Evolutionary conservation across 1,140 invertebrate species (phyloP), one percentile per base, ranked within the genome.

Genomic region (Brachionus asplanchnoidis): DNA sequence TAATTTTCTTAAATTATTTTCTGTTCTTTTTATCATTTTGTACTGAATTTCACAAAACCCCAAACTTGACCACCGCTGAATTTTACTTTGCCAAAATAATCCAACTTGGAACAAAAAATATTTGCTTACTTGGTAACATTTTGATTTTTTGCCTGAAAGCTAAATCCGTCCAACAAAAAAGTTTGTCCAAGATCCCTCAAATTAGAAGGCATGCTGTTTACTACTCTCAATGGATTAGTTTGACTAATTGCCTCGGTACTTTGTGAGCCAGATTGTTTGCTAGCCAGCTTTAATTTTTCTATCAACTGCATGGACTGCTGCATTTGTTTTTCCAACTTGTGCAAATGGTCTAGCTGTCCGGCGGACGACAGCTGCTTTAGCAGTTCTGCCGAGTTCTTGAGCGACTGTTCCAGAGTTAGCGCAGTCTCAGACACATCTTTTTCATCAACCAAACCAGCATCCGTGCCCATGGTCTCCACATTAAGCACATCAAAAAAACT

Each of bases 311-410:
- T 77, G 3, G 73, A 77, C 42, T 77, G 73, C 14, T 77, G 42
- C 42, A 77, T 50, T 50, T 77, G 73, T 28, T 50, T 77, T 77
- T 77, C 73, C 42, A 77, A 50, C n/a, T 50, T 77, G 32, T 77
- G 73, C 20, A 77, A 77, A 77, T 77, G n/a, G 14, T 77, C 73
- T 3, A 77, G 20, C 42, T 77, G 73, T 28, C 42, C 73, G 42
- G 73, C 73, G 11, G 42, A 77, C 23, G 73, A 77, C 12, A 77
- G 23, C 20, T 77, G 73, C 14, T 77, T 77, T 11, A 77, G 42
- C 4, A 77, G 42, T 50, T 77, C 73, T 17, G 73, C 44, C 23
- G 73, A 77, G 11, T 77, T 77, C 50, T 77, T 77, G 11, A 77
- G 44, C 42, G 73, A 77, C 42, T 50, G n/a, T 50, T 77, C 42